Conservation (phyloP, 2,113 vertebrate genomes). For the Ptilonorhynchus violaceus region DNA sequence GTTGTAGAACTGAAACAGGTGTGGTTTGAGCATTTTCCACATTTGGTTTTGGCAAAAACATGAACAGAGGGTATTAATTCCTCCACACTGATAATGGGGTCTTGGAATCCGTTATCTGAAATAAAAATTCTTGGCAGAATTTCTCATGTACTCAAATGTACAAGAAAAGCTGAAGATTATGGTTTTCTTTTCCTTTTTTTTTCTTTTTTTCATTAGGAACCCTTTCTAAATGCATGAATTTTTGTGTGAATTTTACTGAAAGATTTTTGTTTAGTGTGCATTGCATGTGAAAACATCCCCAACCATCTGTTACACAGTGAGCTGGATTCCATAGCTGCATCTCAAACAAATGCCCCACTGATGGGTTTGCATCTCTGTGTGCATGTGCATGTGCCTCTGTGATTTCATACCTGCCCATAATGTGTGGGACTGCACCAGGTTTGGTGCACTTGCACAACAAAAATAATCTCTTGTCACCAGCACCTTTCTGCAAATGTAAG, state of each 20-base stretch:
- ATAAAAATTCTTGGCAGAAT: constrained; percentile 23
- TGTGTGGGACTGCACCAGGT: rapidly evolving
- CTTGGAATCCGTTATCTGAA: constrained; percentile 27
- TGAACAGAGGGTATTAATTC: constrained; percentile 47
- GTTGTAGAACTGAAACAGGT: constrained; percentile 7
- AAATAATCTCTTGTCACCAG: neutral
- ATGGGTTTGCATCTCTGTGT: neutral
- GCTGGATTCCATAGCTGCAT: neutral
- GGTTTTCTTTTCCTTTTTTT: neutral
- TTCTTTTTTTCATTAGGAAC: neutral
- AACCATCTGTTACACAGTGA: neutral
- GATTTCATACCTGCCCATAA: neutral
- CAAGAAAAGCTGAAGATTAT: neutral
- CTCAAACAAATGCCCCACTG: neutral
- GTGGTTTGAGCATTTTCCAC: constrained; percentile 38
- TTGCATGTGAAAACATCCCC: neutral
- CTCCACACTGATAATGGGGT: neutral
- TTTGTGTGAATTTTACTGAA: neutral
- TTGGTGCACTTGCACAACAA: neutral
- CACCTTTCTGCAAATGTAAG: neutral
- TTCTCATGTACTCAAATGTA: neutral
- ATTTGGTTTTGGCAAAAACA: constrained; percentile 44
- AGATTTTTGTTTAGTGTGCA: neutral
- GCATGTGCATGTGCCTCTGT: neutral
- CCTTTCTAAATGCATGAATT: neutral